Conservation (phyloP, 2,797 vertebrate species). For the Pampus argenteus region DNA sequence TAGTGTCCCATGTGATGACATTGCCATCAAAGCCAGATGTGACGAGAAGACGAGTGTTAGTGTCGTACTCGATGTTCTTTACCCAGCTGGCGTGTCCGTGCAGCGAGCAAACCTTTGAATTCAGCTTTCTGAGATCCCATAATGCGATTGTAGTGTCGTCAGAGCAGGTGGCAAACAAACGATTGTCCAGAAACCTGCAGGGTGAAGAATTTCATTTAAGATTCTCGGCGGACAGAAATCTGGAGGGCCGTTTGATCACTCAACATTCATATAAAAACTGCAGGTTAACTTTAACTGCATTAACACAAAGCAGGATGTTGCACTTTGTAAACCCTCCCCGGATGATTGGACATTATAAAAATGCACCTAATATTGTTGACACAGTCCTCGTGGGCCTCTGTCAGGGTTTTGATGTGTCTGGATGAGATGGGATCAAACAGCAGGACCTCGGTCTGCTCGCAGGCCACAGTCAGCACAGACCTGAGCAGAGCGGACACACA, state of each 20-base stretch:
- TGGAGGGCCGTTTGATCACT: background rate
- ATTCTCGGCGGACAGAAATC: background rate
- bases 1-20: constrained; percentile 99
- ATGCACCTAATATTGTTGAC: constrained; percentile 97
- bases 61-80: constrained; percentile 99
- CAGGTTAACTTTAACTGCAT: background rate
- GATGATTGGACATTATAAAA: background rate
- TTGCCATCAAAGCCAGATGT: constrained; percentile 99
- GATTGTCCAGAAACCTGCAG: constrained; percentile 96
- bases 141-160: constrained; percentile 98
- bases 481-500: constrained; percentile 70
- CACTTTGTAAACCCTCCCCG: background rate
- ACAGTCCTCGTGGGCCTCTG: constrained; percentile 97
- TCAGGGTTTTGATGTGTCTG: constrained; percentile 97
- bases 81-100: constrained; percentile 99
- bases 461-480: constrained; percentile 97
- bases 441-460: constrained; percentile 97
- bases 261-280: background rate
- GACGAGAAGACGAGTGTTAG: constrained; percentile 95
- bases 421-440: constrained; percentile 98
- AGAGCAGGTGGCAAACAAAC: constrained; percentile 97
- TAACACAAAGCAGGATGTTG: background rate
- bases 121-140: constrained; percentile 97
- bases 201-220: background rate
- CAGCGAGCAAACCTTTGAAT: constrained; percentile 95